Conservation (phyloP, 92 coral and sea anemone genomes). For the Bergia puertoricense region DNA sequence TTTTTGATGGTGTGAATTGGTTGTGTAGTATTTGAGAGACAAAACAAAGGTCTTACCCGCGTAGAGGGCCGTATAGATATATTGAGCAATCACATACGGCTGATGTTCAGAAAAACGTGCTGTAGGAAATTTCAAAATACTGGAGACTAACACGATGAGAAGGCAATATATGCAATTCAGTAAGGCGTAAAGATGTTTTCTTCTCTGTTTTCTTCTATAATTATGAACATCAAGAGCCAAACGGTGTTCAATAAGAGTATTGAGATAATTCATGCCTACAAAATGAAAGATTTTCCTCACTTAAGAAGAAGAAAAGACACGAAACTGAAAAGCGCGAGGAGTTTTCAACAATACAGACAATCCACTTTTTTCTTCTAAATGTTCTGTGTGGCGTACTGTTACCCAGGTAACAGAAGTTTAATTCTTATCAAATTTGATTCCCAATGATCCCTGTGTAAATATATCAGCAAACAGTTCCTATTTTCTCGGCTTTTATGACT, state of each 20-base stretch:
- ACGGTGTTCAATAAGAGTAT: no score
- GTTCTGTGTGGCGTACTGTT: slow-evolving; percentile 28
- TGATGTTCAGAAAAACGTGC: background rate
- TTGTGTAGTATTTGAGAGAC: background rate
- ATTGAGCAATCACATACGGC: no score
- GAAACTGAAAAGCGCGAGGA: background rate
- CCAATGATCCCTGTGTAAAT: slow-evolving; percentile 48
- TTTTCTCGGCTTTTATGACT: slow-evolving; percentile 19
- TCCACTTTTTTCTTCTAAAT: slow-evolving; percentile 19
- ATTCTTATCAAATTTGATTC: slow-evolving; percentile 27
- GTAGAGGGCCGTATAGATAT: background rate
- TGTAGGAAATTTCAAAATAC: background rate
- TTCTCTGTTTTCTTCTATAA: background rate
- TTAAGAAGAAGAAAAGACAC: background rate
- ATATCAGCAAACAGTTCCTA: slow-evolving; percentile 14
- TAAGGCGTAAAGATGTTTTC: background rate
- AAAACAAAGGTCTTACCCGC: background rate
- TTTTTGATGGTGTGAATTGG: background rate
- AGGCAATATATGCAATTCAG: background rate
- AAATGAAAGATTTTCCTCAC: background rate
- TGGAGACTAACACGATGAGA: background rate
- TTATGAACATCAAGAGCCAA: no score
- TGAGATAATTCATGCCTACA: no score
- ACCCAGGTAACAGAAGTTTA: slow-evolving; percentile 45
- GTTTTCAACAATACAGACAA: background rate